Evolutionary conservation across 30 jellyfish, hydroid and myxozoan species (phyloP).

Genomic region (Pelagia noctiluca): DNA sequence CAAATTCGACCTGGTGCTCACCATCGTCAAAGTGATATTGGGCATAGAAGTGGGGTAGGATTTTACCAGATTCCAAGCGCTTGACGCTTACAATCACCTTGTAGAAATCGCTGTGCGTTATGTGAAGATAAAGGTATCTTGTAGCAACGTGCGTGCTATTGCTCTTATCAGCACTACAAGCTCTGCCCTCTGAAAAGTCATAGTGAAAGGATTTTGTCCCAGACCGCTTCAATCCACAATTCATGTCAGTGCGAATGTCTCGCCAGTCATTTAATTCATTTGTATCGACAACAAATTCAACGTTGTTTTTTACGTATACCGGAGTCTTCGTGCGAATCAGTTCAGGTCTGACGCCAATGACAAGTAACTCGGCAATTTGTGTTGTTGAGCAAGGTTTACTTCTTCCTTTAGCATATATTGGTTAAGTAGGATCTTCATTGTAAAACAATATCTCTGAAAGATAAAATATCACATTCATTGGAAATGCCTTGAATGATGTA

Average conservation of each 20-base stretch:
- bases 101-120: neutral
- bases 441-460: neutral
- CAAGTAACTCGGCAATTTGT: neutral
- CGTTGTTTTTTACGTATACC: neutral
- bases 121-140: neutral
- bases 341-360: neutral
- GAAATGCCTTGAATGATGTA: too few relatives aligned
- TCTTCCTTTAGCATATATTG: neutral
- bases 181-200: neutral
- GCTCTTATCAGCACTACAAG: neutral
- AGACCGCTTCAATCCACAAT: neutral
- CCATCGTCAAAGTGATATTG: neutral
- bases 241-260: neutral
- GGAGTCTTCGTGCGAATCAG: neutral
- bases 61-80: neutral
- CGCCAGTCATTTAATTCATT: neutral
- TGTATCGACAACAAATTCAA: neutral
- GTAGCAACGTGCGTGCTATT: neutral
- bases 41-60: neutral
- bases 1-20: neutral
- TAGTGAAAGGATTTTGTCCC: neutral
- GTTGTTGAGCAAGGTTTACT: neutral
- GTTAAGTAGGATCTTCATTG: neutral
- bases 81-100: neutral
- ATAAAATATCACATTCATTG: too few relatives aligned